phyloP scores from a whole-genome alignment of 2,888 invertebrate species.

The Callyntrura guangdongensis region DNA sequence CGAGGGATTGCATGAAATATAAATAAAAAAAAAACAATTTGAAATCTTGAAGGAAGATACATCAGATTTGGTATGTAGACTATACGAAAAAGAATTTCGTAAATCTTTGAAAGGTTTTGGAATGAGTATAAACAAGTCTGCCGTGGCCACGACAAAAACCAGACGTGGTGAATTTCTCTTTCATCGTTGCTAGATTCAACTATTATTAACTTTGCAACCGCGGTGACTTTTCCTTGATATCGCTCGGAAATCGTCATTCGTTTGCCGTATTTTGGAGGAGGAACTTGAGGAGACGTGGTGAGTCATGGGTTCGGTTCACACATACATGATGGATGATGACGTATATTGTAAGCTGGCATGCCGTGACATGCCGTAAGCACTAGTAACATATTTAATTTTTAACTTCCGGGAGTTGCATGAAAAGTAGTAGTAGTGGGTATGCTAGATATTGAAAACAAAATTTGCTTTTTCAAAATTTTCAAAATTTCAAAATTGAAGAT shows the following conservation, averaged over 20 bases:
- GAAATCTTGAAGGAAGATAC: not conserved
- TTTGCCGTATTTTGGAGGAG: not conserved
- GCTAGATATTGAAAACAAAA: too few relatives aligned
- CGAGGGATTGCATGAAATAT: constrained; percentile 7
- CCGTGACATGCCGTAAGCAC: not conserved
- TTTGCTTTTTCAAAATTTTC: too few relatives aligned
- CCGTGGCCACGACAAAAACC: not conserved
- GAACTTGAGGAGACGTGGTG: not conserved
- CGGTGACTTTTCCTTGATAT: not conserved
- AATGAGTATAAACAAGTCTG: not conserved
- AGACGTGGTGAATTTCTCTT: not conserved
- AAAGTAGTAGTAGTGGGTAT: not conserved
- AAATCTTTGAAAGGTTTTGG: not conserved
- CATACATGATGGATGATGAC: constrained; percentile 6
- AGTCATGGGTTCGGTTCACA: constrained; percentile 3
- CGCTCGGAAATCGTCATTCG: not conserved
- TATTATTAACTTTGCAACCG: not conserved
- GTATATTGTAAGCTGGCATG: not conserved
- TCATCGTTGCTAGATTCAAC: not conserved
- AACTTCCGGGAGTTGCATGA: constrained; percentile 27
- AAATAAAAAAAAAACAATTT: not conserved
- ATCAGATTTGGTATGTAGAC: not conserved
- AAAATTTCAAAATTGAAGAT: not conserved
- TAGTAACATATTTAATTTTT: not conserved
- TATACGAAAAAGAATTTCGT: constrained; percentile 4